phyloP scores from a whole-genome alignment of 2,113 vertebrate species.

The Rhegmatorhina hoffmannsi region DNA sequence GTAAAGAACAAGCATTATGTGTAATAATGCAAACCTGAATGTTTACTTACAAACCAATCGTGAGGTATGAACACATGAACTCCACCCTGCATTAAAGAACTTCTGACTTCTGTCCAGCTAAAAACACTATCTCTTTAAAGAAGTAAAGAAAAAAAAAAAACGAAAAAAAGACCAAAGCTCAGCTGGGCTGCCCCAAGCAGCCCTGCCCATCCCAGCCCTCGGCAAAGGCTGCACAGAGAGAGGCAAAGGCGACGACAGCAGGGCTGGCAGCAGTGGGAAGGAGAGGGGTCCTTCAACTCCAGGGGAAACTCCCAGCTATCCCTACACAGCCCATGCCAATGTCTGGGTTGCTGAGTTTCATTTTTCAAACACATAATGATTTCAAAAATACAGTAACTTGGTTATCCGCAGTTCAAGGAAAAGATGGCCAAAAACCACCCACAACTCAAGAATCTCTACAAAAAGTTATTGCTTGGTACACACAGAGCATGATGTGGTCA shows the following conservation, averaged over 20 bases:
- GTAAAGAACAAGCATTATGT: background rate
- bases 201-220: background rate
- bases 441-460: background rate
- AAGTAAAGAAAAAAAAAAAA: background rate
- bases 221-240: background rate
- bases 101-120: background rate
- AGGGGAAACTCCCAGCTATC: background rate
- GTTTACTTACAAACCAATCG: background rate
- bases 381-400: background rate
- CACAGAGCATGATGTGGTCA: background rate
- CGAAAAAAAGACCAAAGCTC: background rate
- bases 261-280: background rate
- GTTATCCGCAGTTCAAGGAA: background rate
- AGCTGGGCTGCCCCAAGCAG: background rate
- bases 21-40: background rate
- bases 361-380: background rate
- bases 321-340: background rate
- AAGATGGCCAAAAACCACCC: background rate
- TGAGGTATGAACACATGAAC: background rate
- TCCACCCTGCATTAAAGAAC: background rate
- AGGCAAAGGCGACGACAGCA: background rate
- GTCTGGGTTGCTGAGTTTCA: background rate
- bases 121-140: background rate
- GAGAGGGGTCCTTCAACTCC: background rate
- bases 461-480: background rate